Conservation (phyloP, 2,113 vertebrate species). For the Oxyruncus cristatus region DNA sequence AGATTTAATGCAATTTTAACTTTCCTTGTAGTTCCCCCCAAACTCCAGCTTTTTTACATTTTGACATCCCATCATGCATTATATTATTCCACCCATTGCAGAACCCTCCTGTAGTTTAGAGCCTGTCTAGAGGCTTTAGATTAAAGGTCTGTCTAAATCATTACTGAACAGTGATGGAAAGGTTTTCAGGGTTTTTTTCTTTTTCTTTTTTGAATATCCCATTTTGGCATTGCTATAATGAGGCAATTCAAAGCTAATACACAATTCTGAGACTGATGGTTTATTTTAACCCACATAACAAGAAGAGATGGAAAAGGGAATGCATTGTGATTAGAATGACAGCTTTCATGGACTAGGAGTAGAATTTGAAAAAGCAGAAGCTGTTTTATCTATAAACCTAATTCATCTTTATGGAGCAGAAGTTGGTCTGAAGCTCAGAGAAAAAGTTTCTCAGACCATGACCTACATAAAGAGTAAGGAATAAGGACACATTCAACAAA, state of each 20-base stretch:
- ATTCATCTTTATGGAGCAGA: not conserved
- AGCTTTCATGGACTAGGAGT: not conserved
- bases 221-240: conserved; percentile 17
- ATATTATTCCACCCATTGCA: not conserved
- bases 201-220: not conserved
- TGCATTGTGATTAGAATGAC: not conserved
- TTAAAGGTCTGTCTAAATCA: conserved; percentile 38
- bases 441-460: not conserved
- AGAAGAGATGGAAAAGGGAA: not conserved
- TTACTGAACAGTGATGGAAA: not conserved
- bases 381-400: not conserved
- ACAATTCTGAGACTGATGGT: not conserved
- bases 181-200: not conserved
- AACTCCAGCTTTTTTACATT: not conserved
- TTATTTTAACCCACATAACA: conserved; percentile 45
- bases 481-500: not conserved
- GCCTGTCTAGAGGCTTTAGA: not conserved
- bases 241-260: conserved; percentile 41
- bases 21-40: not conserved
- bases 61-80: not conserved
- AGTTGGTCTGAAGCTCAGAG: not conserved
- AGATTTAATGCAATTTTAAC: not conserved
- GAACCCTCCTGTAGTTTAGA: not conserved
- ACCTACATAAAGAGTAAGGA: not conserved
- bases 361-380: conserved; percentile 17